Conservation (phyloP, 2,888 invertebrate genomes). For the Platycheirus albimanus region DNA sequence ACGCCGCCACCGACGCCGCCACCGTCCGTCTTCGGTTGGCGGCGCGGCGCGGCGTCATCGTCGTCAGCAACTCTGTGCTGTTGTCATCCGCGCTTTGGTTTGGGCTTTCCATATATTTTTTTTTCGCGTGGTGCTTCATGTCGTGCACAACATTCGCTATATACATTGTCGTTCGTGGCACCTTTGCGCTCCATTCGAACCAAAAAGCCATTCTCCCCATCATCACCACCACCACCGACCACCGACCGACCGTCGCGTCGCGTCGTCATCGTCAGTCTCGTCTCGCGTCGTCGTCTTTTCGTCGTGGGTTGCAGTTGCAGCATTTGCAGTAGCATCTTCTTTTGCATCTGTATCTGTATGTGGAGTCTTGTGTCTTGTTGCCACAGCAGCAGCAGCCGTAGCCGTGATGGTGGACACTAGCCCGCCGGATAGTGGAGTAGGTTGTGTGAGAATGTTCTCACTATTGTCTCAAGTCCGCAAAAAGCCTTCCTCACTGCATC, state of each 20-base stretch:
- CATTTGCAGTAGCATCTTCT: slow-evolving; percentile 70
- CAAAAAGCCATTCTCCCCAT: slow-evolving; percentile 62
- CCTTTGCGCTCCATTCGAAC: slow-evolving; percentile 68
- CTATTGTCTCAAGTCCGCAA: slow-evolving; percentile 80
- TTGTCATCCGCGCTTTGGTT: slow-evolving; percentile 32
- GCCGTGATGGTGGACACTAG: slow-evolving; percentile 64
- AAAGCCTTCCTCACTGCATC: slow-evolving; percentile 36
- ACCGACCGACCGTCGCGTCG: neutral
- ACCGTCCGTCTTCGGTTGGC: slow-evolving; percentile 16
- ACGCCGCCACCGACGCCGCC: neutral
- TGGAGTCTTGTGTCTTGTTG: slow-evolving; percentile 12
- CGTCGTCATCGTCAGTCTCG: neutral
- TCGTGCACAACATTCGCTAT: slow-evolving; percentile 72
- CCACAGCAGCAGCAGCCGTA: no score
- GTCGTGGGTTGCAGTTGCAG: slow-evolving; percentile 58
- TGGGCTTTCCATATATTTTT: slow-evolving; percentile 27
- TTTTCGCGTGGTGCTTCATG: slow-evolving; percentile 69
- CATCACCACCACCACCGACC: no score
- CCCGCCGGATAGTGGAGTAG: slow-evolving; percentile 56
- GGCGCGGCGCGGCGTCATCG: no score
- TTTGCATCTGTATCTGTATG: slow-evolving; percentile 58
- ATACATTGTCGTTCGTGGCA: slow-evolving; percentile 68
- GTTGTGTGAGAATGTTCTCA: slow-evolving; percentile 83
- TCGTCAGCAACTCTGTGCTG: neutral
- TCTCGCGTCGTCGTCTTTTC: neutral